Conservation (phyloP, 2,888 invertebrate genomes). For the Drosophila yooni region DNA sequence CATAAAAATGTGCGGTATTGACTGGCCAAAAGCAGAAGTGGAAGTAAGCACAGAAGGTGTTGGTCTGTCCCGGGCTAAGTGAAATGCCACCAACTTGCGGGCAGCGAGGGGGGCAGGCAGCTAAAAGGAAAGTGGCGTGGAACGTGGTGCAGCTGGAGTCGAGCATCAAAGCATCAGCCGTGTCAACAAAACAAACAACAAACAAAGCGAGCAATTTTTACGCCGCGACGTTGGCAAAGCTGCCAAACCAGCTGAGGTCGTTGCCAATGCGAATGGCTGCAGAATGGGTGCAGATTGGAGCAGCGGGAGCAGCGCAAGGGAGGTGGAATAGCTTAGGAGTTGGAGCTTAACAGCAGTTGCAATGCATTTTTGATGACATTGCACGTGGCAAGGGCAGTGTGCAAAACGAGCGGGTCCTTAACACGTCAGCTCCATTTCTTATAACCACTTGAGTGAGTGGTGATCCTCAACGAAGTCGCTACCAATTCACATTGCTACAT, state of each 20-base stretch:
- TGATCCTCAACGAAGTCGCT: slow-evolving; percentile 26
- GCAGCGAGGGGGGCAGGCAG: background rate
- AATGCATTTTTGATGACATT: slow-evolving; percentile 61
- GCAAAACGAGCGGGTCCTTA: slow-evolving; percentile 46
- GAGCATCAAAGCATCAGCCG: slow-evolving; percentile 52
- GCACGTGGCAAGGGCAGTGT: slow-evolving; percentile 28
- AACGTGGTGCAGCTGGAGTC: slow-evolving; percentile 30
- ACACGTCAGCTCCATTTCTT: slow-evolving; percentile 55
- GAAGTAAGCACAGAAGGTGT: slow-evolving; percentile 38
- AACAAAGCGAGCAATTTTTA: slow-evolving; percentile 75
- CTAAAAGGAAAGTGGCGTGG: background rate
- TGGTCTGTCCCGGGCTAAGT: slow-evolving; percentile 40
- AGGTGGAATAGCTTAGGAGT: slow-evolving; percentile 16
- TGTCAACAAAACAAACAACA: slow-evolving; percentile 75
- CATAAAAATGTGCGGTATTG: slow-evolving; percentile 60
- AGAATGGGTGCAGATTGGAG: background rate
- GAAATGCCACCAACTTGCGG: slow-evolving; percentile 48
- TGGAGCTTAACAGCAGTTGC: slow-evolving; percentile 51
- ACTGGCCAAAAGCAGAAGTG: slow-evolving; percentile 37
- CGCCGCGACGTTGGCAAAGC: slow-evolving; percentile 55
- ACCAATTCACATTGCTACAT: background rate
- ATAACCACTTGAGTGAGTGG: slow-evolving; percentile 57
- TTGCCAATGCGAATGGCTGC: slow-evolving; percentile 31
- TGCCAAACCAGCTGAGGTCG: slow-evolving; percentile 68
- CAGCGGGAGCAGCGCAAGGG: background rate